Percentiles rank a stretch among this genome's conserved stretches.
Evolutionary conservation across 1,140 invertebrate species (phyloP).

Genomic region (Psix sp.): DNA sequence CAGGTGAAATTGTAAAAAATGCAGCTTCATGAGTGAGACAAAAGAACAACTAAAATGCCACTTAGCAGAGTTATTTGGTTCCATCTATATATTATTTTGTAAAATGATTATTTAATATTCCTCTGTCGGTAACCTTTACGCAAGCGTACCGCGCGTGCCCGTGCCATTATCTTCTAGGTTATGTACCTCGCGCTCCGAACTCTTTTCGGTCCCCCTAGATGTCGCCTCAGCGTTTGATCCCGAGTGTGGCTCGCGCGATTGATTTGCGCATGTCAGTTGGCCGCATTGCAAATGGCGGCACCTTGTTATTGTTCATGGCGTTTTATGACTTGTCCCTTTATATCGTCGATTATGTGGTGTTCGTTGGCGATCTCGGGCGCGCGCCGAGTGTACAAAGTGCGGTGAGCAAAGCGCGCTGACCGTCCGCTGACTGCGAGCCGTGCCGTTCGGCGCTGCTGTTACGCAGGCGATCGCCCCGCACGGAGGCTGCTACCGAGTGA

Average conservation of each 20-base stretch:
- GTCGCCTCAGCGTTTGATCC: slow-evolving; percentile 63
- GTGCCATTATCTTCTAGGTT: too few relatives aligned
- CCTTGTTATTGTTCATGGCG: slow-evolving; percentile 86
- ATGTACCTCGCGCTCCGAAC: too few relatives aligned
- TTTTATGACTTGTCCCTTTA: slow-evolving; percentile 81
- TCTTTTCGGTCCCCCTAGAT: slow-evolving; percentile 59
- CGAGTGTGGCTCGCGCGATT: slow-evolving; percentile 77
- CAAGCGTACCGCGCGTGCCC: too few relatives aligned
- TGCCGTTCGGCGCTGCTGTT: slow-evolving; percentile 62
- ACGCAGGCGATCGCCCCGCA: slow-evolving; percentile 68
- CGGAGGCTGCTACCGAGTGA: slow-evolving; percentile 61
- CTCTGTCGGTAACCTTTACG: too few relatives aligned
- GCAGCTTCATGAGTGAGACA: too few relatives aligned
- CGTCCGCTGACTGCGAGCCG: slow-evolving; percentile 62
- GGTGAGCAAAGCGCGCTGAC: slow-evolving; percentile 65
- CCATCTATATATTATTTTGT: too few relatives aligned
- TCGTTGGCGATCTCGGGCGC: slow-evolving; percentile 70
- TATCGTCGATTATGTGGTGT: slow-evolving; percentile 79
- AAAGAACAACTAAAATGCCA: too few relatives aligned
- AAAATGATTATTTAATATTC: too few relatives aligned
- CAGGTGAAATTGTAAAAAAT: too few relatives aligned
- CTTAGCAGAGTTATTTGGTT: too few relatives aligned
- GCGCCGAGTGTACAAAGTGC: slow-evolving; percentile 68
- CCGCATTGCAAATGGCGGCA: slow-evolving; percentile 86
- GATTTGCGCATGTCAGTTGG: slow-evolving; percentile 82